Percentiles rank a stretch among this genome's conserved stretches.
Evolutionary conservation across 2,888 invertebrate genomes (phyloP).

Genomic region (Parthenolecanium corni): DNA sequence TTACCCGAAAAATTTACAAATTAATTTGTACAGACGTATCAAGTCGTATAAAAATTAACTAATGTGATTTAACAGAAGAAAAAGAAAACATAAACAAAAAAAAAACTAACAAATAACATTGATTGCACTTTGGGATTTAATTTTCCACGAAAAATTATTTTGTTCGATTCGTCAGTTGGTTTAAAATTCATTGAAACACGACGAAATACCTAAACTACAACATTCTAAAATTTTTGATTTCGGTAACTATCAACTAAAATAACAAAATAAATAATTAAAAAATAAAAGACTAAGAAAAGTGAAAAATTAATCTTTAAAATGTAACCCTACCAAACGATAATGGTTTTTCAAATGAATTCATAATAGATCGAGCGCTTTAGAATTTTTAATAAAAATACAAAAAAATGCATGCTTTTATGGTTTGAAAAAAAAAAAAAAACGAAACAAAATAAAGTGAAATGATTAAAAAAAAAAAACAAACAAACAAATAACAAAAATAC

Average conservation of each 20-base stretch:
- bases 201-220: slow-evolving; percentile 15
- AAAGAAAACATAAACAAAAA: slow-evolving; percentile 14
- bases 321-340: not conserved
- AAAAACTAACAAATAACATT: slow-evolving; percentile 21
- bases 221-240: slow-evolving; percentile 9
- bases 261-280: slow-evolving; percentile 12
- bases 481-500: slow-evolving; percentile 1
- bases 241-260: slow-evolving; percentile 28
- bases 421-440: not conserved
- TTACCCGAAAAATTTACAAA: no score
- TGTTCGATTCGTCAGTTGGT: not conserved
- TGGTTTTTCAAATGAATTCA: not conserved
- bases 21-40: no score
- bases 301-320: slow-evolving; percentile 6
- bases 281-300: slow-evolving; percentile 7
- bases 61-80: not conserved
- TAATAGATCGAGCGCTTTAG: not conserved
- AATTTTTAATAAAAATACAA: no score
- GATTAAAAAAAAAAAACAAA: slow-evolving; percentile 1
- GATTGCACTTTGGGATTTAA: slow-evolving; percentile 23
- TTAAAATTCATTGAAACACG: not conserved
- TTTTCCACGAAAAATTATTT: not conserved
- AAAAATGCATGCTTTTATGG: slow-evolving; percentile 9
- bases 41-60: slow-evolving; percentile 1
- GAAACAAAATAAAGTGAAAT: slow-evolving; percentile 12